Evolutionary conservation across 1,140 invertebrate genomes (phyloP), one percentile per base, ranked within the genome.

Genomic region (Leptinotarsa defecta): DNA sequence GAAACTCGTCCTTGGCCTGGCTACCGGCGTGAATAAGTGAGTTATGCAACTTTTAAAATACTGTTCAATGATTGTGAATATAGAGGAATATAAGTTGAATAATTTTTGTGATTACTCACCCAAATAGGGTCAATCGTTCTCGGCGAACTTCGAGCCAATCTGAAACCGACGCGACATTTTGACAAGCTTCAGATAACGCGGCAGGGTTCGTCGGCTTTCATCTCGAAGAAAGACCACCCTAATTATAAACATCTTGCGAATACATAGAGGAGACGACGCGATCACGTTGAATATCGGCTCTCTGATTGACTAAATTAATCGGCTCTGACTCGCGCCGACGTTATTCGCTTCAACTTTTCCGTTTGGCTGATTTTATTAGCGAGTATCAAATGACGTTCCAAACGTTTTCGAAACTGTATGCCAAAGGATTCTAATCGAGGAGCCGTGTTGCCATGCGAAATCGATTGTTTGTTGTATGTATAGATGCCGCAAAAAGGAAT

Each of bases 231-330:
- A 67, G 64, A 67, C 64, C 64, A 67, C 64, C 64, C 64, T 67
- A 67, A 67, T 67, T 67, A 67, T 67, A 67, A 67, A 34, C 64
- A 67, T 67, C 64, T 67, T 67, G 64, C 64, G 64, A 67, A 67
- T 67, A 24, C 15, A 27, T 22, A 24, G 13, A 34, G 15, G 64
- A 24, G 64, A 67, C 20, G 64, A n/a, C 13, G 24, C 20, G n/a
- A 17, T 67, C 17, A 15, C n/a, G 52, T 57, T 13, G n/a, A 57
- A 15, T n/a, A 57, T 57, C 52, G 52, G 4, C 52, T 15, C 52
- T 57, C 15, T 19, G 15, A n/a, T 57, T 57, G 52, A 57, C 15
- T 57, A 57, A 57, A 57, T 57, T 57, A 57, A 57, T 57, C 52
- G 52, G 52, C 52, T 57, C 52, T 57, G 52, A 57, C 52, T 57